Percentiles rank a stretch among this genome's conserved stretches.
Conservation (phyloP, 2,797 vertebrate genomes). For the Lithobates sylvaticus region DNA sequence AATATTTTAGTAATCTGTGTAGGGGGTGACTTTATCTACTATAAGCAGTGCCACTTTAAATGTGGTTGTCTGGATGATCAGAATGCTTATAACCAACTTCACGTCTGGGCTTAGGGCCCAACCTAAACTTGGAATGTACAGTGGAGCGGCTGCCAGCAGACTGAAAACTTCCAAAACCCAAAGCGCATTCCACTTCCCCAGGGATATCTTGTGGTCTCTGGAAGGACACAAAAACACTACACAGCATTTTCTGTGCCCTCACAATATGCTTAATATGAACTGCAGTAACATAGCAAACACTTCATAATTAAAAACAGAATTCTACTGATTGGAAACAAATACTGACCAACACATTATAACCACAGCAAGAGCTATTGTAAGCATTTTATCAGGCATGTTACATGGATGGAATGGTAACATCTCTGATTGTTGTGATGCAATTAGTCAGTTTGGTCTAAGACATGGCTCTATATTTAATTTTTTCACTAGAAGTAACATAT, state of each 20-base stretch:
- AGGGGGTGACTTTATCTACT: not conserved
- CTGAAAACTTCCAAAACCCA: conserved; percentile 40
- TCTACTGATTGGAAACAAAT: conserved; percentile 2
- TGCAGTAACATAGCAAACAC: conserved; percentile 1
- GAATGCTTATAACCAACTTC: conserved; percentile 28
- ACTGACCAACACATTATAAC: not conserved
- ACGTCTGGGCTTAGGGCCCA: conserved; percentile 52
- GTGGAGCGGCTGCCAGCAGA: conserved; percentile 15
- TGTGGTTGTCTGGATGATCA: conserved; percentile 64
- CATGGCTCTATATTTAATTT: no score
- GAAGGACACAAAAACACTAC: conserved; percentile 36
- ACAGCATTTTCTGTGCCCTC: conserved; percentile 39
- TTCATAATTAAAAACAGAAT: not conserved
- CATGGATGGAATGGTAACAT: not conserved
- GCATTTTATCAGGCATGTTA: not conserved
- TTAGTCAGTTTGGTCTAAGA: no score
- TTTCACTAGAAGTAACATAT: no score
- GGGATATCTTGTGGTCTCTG: conserved; percentile 50
- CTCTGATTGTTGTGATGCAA: not conserved
- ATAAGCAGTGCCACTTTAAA: conserved; percentile 56
- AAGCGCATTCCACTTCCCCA: conserved; percentile 40
- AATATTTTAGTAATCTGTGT: conserved; percentile 6
- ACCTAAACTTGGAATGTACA: conserved; percentile 68
- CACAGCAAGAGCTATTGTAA: not conserved
- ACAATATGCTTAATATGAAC: not conserved